phyloP scores from a whole-genome alignment of 1,140 invertebrate species.

The Alviniconcha marisindica region DNA sequence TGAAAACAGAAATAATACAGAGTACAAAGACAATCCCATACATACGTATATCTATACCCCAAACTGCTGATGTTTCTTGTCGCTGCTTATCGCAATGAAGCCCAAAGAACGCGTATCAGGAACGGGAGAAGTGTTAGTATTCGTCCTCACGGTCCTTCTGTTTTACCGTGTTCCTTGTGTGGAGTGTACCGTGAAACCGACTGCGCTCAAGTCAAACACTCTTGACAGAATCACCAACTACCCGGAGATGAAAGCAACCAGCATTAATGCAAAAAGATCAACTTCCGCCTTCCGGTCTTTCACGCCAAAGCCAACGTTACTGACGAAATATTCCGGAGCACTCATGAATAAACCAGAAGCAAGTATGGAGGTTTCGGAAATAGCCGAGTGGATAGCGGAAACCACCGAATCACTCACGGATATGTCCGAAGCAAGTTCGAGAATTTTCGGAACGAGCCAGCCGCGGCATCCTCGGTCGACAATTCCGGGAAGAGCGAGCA shows the following conservation, averaged over 20 bases:
- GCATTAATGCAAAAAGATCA: not conserved
- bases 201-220: not conserved
- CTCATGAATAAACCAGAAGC: not conserved
- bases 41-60: too few species aligned
- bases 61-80: not conserved
- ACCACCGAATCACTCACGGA: not conserved
- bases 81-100: not conserved
- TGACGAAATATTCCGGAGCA: not conserved
- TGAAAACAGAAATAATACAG: too few species aligned
- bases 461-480: constrained; percentile 4
- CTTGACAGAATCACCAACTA: not conserved
- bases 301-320: not conserved
- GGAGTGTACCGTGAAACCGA: not conserved
- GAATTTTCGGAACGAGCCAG: not conserved
- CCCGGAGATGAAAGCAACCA: not conserved
- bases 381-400: not conserved
- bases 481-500: not conserved
- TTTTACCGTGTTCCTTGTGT: not conserved
- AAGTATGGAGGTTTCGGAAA: too few species aligned
- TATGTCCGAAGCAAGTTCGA: not conserved
- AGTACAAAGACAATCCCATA: too few species aligned
- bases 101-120: not conserved
- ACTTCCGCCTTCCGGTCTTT: not conserved
- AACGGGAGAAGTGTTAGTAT: not conserved
- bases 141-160: not conserved